Evolutionary conservation across 2,797 vertebrate genomes (phyloP).

Genomic region (Avahi laniger): DNA sequence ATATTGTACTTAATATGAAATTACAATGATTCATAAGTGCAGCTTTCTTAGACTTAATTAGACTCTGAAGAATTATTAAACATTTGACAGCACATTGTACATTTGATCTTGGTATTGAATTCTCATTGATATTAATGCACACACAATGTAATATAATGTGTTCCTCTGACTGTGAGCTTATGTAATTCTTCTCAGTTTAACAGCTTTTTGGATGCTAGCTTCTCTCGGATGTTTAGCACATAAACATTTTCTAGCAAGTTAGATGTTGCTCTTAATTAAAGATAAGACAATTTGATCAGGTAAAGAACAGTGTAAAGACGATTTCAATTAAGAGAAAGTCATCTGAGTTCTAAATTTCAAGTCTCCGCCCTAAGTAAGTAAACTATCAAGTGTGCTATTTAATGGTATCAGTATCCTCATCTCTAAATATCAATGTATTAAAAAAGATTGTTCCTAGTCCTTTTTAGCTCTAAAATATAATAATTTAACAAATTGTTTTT

Average conservation of each 20-base stretch:
- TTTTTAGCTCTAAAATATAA: not conserved
- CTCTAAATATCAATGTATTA: not conserved
- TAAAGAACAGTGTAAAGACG: not conserved
- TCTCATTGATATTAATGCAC: constrained; percentile 55
- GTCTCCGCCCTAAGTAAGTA: not conserved
- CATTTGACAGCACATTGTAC: constrained; percentile 62
- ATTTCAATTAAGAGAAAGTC: not conserved
- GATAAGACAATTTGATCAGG: not conserved
- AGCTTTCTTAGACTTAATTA: constrained; percentile 72
- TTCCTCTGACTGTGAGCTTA: constrained; percentile 27
- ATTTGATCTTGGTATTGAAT: constrained; percentile 67
- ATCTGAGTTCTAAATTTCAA: not conserved
- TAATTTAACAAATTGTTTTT: constrained; percentile 12
- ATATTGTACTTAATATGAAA: constrained; percentile 69
- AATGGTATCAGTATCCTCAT: not conserved
- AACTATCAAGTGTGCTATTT: not conserved
- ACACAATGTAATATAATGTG: constrained; percentile 48
- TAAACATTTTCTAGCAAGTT: constrained; percentile 18
- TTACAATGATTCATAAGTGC: constrained; percentile 63
- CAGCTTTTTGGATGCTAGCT: not conserved
- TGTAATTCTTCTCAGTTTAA: constrained; percentile 52
- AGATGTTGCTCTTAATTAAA: constrained; percentile 29
- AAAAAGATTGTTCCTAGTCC: not conserved
- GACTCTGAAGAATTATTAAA: constrained; percentile 70
- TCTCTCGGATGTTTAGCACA: constrained; percentile 24